Evolutionary conservation across 2,797 vertebrate genomes (phyloP).

Genomic region (Sebastes matsubarae): DNA sequence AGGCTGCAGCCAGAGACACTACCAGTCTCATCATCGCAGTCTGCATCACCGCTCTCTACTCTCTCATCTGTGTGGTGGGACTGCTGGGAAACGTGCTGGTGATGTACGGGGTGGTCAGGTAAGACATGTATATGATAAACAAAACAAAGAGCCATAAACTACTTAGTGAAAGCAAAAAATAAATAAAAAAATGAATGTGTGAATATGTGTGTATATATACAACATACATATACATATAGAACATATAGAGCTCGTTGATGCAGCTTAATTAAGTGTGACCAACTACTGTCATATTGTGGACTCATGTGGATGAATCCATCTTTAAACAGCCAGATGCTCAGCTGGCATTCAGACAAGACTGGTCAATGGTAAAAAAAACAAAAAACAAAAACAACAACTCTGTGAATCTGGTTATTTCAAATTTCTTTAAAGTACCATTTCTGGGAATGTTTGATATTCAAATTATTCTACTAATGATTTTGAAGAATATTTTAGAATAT

Average conservation of each 20-base stretch:
- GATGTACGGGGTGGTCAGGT: slow-evolving; percentile 97
- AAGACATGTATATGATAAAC: slow-evolving; percentile 56
- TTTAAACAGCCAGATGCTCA: neutral
- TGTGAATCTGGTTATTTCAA: neutral
- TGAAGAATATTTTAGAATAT: neutral
- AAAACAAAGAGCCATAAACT: too few relatives aligned
- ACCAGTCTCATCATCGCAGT: slow-evolving; percentile 84
- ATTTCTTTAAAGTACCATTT: neutral
- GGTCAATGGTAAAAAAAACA: neutral
- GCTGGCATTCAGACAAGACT: neutral
- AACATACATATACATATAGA: too few relatives aligned
- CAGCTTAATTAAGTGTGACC: slow-evolving; percentile 18
- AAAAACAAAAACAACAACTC: neutral
- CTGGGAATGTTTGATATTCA: too few relatives aligned
- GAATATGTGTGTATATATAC: too few relatives aligned
- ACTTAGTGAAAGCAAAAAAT: neutral
- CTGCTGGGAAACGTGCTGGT: slow-evolving; percentile 94
- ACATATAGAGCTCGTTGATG: neutral
- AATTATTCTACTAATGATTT: neutral
- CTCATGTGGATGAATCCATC: slow-evolving; percentile 6
- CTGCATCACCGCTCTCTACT: slow-evolving; percentile 93
- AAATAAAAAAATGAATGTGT: neutral
- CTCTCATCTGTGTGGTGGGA: slow-evolving; percentile 92
- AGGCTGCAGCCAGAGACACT: slow-evolving; percentile 65
- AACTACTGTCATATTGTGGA: neutral